Evolutionary conservation across 1,140 invertebrate genomes (phyloP), one percentile per base, ranked within the genome.

Genomic region (Scaptomyza montana): DNA sequence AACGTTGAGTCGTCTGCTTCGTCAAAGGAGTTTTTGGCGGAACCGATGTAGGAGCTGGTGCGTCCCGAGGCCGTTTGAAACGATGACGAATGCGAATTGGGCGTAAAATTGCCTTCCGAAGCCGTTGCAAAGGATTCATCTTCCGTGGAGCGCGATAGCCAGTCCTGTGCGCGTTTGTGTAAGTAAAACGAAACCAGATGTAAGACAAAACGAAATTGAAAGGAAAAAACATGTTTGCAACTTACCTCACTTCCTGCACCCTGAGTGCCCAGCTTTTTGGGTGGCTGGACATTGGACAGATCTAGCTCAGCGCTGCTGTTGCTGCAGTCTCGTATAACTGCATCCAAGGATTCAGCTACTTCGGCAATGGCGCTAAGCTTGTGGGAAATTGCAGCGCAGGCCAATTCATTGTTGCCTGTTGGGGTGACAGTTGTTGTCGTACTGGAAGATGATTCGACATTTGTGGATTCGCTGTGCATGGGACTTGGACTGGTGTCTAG

Each of bases 91-190:
- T 94, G 95, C 68, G 94, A 93, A 21, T 94, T 93, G 25, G 94
- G 93, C 56, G 92, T 94, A 6, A 90, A 93, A 7, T 95, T 95
- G 69, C 94, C 94, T 75, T 96, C 95, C 1, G 95, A 95, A n/a
- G 95, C 95, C 5, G 95, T 95, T 28, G 93, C 80, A 92, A 95
- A 95, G 74, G 95, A 95, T 53, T 95, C 95, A 56, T 93, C 92
- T 59, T 92, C 91, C 4, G 91, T 92, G 4, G 92, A 93, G 49
- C 80, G 89, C 4, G 91, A 91, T 4, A 89, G 92, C 90, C 90
- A 92, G 62, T 92, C 92, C 92, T 92, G 30, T 33, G 16, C 16
- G 16, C 1, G 16, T 16, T 0, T 16, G 30, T 33, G 30, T 7
- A 5, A 33, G 36, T 2, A 5, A 51, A 55, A 46, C 53, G 39